phyloP scores from a whole-genome alignment of 2,113 vertebrate species.

The Bungarus multicinctus region DNA sequence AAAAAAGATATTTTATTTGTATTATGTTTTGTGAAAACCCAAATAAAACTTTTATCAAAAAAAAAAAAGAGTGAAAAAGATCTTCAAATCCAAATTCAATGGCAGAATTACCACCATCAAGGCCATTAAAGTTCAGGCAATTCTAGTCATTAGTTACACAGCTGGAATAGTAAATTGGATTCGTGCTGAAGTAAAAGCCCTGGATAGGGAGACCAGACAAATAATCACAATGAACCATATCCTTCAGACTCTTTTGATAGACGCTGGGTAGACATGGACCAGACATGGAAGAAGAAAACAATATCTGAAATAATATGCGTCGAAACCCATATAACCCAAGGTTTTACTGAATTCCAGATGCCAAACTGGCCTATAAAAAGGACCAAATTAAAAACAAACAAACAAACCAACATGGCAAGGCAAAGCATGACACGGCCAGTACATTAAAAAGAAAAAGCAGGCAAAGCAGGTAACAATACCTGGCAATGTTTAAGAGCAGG shows the following conservation, averaged over 20 bases:
- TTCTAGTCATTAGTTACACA: neutral
- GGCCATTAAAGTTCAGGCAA: too few species aligned
- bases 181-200: neutral
- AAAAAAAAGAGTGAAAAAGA: too few species aligned
- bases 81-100: too few species aligned
- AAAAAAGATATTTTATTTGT: too few species aligned
- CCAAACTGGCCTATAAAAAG: too few species aligned
- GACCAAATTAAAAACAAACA: neutral
- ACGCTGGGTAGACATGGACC: neutral
- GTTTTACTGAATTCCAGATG: neutral
- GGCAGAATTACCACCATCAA: too few species aligned
- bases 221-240: neutral
- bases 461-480: neutral
- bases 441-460: neutral
- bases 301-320: neutral
- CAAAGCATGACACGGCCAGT: neutral
- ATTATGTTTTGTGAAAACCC: too few species aligned
- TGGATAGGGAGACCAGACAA: neutral
- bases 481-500: neutral
- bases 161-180: neutral
- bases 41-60: too few species aligned
- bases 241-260: neutral
- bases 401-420: neutral
- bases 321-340: neutral
- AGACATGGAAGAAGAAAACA: neutral